These are phyloP conservation scores for Alaudala cheleensis DNA, from an alignment of 2,113 vertebrate genomes.

Conservation along the genomic window DNA sequence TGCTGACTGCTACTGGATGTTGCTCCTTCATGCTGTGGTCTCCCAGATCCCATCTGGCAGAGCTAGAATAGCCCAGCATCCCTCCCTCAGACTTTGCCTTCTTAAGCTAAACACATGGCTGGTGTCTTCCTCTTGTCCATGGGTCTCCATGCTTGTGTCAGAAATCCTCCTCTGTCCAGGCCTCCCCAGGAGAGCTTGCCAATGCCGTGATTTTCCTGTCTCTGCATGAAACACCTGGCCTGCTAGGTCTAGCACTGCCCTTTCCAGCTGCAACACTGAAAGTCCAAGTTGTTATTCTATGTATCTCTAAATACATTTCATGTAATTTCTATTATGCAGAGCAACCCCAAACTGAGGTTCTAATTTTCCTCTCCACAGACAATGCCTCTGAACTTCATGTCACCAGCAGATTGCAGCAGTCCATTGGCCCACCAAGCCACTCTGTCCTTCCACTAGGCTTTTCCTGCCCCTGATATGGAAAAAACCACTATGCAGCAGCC, in stretches of 20 bases:
- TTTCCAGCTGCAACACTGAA: background rate
- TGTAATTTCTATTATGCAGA: background rate
- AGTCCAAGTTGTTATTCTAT: background rate
- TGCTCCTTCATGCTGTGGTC: background rate
- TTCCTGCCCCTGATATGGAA: background rate
- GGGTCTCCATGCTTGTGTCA: background rate
- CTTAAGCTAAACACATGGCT: background rate
- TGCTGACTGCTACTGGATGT: background rate
- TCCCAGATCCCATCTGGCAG: background rate
- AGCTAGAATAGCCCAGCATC: background rate
- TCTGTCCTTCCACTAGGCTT: background rate
- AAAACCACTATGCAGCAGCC: background rate
- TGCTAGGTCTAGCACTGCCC: background rate
- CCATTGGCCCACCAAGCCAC: background rate
- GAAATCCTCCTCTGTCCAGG: background rate
- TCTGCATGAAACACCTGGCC: background rate
- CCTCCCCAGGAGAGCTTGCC: background rate
- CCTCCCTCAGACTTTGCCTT: background rate
- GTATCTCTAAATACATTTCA: background rate
- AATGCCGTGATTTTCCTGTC: background rate
- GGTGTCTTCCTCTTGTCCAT: rapidly evolving
- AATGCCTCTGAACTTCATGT: background rate
- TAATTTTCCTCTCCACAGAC: background rate
- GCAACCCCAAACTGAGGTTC: background rate
- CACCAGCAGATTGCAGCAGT: background rate